Evolutionary conservation across 2,888 invertebrate genomes (phyloP).

Genomic region (Pherbina coryleti): DNA sequence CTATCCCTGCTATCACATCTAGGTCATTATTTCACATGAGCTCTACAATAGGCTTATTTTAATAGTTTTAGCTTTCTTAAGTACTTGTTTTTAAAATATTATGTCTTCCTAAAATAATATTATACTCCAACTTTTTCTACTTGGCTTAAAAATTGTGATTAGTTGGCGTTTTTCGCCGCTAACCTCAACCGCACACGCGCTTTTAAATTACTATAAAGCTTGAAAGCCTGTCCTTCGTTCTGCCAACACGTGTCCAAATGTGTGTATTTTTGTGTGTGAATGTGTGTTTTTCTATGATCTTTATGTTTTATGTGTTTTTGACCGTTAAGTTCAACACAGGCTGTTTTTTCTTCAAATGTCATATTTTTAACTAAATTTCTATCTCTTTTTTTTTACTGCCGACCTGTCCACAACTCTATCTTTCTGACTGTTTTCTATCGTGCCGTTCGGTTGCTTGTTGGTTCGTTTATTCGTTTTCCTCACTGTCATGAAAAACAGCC

Average conservation of each 20-base stretch:
- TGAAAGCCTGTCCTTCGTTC: background rate
- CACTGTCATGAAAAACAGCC: background rate
- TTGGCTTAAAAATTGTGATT: too few species aligned
- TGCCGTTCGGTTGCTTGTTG: background rate
- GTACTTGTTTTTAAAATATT: too few species aligned
- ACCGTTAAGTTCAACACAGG: conserved; percentile 21
- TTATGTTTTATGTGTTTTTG: background rate
- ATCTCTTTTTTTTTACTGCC: background rate
- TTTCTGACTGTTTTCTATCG: background rate
- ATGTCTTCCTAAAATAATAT: too few species aligned
- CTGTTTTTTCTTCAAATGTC: conserved; percentile 14
- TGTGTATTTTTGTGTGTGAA: background rate
- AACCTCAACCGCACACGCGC: too few species aligned
- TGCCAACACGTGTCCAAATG: background rate
- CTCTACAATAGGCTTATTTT: too few species aligned
- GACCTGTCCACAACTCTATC: background rate
- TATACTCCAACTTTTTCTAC: too few species aligned
- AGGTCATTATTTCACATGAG: too few species aligned
- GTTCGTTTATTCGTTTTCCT: too few species aligned
- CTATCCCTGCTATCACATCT: too few species aligned
- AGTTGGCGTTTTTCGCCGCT: too few species aligned
- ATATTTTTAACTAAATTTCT: conserved; percentile 9
- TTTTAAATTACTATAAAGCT: background rate
- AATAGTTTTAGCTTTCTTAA: too few species aligned
- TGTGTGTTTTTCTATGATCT: background rate